Evolutionary conservation across 2,113 vertebrate species (phyloP).

Genomic region (Alethe diademata): DNA sequence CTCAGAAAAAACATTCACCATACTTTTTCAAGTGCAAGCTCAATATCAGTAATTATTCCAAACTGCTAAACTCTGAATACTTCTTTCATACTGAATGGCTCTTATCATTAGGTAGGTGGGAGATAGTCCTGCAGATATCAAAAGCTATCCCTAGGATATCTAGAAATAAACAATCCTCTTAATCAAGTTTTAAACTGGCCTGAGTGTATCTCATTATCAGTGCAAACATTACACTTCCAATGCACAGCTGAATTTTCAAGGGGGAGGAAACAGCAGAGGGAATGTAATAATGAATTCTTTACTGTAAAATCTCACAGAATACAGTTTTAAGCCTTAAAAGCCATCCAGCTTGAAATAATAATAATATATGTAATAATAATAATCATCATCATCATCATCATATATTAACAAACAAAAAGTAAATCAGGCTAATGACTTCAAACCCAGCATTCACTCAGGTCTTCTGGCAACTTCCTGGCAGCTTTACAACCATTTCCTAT

Average conservation of each 20-base stretch:
- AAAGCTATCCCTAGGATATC: neutral
- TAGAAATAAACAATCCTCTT: neutral
- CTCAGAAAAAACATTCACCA: neutral
- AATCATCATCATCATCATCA: too few relatives aligned
- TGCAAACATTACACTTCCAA: neutral
- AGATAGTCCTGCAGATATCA: neutral
- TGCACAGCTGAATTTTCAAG: neutral
- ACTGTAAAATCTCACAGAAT: neutral
- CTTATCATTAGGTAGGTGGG: neutral
- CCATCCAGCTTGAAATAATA: neutral
- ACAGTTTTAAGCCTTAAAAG: neutral
- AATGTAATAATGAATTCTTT: neutral
- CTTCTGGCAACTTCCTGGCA: neutral
- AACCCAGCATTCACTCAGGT: neutral
- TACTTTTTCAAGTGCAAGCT: neutral
- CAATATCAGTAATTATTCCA: neutral
- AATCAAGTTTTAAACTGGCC: neutral
- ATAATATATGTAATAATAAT: too few relatives aligned
- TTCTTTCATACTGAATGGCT: neutral
- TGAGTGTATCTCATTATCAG: neutral
- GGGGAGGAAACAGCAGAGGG: fast-evolving
- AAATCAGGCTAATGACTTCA: slow-evolving; percentile 11
- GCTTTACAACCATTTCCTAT: neutral
- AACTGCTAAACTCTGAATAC: neutral
- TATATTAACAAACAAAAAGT: neutral